These are phyloP conservation scores for Florisuga fusca DNA, from an alignment of 2,797 vertebrate genomes.

Conservation along the genomic window DNA sequence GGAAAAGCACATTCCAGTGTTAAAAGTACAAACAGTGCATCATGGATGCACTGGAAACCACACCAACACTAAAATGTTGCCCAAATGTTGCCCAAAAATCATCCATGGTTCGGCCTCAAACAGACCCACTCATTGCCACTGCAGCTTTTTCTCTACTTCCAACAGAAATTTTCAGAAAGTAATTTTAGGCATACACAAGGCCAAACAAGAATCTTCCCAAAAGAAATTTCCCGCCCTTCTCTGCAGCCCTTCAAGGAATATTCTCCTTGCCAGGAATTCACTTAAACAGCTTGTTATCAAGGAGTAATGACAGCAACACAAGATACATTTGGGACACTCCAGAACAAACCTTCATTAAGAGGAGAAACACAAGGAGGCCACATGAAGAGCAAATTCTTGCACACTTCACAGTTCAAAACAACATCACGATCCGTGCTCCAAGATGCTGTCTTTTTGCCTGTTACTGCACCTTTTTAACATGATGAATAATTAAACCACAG, in stretches of 20 bases:
- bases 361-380: conserved; percentile 25
- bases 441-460: not conserved
- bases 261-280: not conserved
- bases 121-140: not conserved
- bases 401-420: not conserved
- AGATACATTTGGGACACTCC: not conserved
- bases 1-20: not conserved
- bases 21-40: not conserved
- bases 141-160: not conserved
- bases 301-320: conserved; percentile 4
- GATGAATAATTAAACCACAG: conserved; percentile 62
- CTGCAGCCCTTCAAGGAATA: not conserved
- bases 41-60: not conserved
- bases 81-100: too few species aligned
- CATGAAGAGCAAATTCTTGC: conserved; percentile 43
- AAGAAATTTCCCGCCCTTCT: not conserved
- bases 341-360: conserved; percentile 18
- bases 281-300: conserved; percentile 23
- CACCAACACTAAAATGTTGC: not conserved
- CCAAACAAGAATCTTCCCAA: not conserved
- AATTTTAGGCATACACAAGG: not conserved
- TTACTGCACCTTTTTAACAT: conserved; percentile 22
- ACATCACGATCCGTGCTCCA: not conserved
- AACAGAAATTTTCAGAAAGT: not conserved
- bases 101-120: not conserved